Percentiles rank a stretch among this genome's conserved stretches.
Conservation (phyloP, 2,113 vertebrate genomes). For the Nansenia antarctica region DNA sequence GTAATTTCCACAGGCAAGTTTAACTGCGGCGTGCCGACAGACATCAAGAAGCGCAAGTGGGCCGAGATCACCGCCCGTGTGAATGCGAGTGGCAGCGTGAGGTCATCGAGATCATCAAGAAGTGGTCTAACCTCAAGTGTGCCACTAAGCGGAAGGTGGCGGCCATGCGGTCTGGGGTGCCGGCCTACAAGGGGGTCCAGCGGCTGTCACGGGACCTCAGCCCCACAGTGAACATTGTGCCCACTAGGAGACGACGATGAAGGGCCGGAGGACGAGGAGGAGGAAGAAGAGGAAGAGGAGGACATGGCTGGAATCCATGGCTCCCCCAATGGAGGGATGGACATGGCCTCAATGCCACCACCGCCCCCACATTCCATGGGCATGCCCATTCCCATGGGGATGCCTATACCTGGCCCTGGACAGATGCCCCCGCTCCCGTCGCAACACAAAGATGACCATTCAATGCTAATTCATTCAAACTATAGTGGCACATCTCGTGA, state of each 20-base stretch:
- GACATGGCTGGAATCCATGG: slow-evolving; percentile 66
- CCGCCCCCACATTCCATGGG: slow-evolving; percentile 34
- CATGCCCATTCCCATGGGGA: slow-evolving; percentile 6
- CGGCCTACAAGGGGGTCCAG: slow-evolving; percentile 35
- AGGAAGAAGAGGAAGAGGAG: slow-evolving; percentile 69
- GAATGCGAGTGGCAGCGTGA: slow-evolving; percentile 78
- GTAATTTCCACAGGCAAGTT: slow-evolving; percentile 67
- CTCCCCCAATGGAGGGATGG: slow-evolving; percentile 64
- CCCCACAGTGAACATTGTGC: slow-evolving; percentile 73
- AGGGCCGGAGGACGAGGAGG: slow-evolving; percentile 54
- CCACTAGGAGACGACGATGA: slow-evolving; percentile 67
- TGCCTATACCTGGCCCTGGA: slow-evolving; percentile 31
- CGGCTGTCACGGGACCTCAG: slow-evolving; percentile 71
- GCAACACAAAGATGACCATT: neutral
- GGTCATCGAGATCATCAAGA: slow-evolving; percentile 72
- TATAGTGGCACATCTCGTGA: slow-evolving; percentile 26
- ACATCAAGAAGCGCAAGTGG: slow-evolving; percentile 76
- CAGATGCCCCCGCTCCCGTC: neutral
- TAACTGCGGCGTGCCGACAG: slow-evolving; percentile 72
- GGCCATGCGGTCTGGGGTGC: slow-evolving; percentile 71
- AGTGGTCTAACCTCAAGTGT: slow-evolving; percentile 80
- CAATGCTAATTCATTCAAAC: neutral
- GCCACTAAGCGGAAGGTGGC: slow-evolving; percentile 78
- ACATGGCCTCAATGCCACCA: slow-evolving; percentile 50
- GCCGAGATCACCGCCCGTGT: slow-evolving; percentile 76